Conservation (phyloP, 2,888 invertebrate genomes). For the Ochropleura plecta region DNA sequence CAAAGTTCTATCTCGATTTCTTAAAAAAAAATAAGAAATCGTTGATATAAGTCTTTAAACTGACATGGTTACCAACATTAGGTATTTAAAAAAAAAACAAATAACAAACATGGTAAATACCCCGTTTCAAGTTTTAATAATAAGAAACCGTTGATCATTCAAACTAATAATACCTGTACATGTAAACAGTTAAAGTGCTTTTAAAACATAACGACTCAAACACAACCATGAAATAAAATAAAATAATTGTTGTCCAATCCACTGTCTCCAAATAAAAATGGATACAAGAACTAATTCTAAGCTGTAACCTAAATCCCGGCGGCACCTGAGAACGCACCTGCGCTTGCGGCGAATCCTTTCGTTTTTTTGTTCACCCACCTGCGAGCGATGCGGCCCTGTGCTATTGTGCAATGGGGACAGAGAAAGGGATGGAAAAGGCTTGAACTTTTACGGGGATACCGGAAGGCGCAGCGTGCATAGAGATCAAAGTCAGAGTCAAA, state of each 20-base stretch:
- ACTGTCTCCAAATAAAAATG: constrained; percentile 57
- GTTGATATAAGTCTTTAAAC: too few species aligned
- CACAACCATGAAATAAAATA: constrained; percentile 3
- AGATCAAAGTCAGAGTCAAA: not conserved
- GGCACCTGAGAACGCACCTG: constrained; percentile 80
- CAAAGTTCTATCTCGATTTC: too few species aligned
- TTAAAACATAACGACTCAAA: constrained; percentile 5
- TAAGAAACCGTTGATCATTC: not conserved
- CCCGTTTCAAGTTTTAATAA: too few species aligned
- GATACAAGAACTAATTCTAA: constrained; percentile 68
- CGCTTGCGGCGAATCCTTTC: constrained; percentile 87
- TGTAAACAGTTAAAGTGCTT: not conserved
- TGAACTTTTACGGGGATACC: not conserved
- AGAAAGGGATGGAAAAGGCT: constrained; percentile 61
- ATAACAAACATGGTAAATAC: too few species aligned
- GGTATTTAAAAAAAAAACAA: too few species aligned
- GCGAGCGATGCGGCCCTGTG: constrained; percentile 75
- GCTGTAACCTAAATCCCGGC: constrained; percentile 83
- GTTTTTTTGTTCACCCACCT: constrained; percentile 87
- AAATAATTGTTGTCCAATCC: constrained; percentile 5
- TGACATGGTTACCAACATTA: too few species aligned
- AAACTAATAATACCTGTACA: not conserved
- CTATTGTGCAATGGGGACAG: constrained; percentile 82
- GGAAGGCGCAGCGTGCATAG: not conserved
- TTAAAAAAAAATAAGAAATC: too few species aligned